Conservation (phyloP, 2,797 vertebrate genomes). For the Arremon brunneinucha region DNA sequence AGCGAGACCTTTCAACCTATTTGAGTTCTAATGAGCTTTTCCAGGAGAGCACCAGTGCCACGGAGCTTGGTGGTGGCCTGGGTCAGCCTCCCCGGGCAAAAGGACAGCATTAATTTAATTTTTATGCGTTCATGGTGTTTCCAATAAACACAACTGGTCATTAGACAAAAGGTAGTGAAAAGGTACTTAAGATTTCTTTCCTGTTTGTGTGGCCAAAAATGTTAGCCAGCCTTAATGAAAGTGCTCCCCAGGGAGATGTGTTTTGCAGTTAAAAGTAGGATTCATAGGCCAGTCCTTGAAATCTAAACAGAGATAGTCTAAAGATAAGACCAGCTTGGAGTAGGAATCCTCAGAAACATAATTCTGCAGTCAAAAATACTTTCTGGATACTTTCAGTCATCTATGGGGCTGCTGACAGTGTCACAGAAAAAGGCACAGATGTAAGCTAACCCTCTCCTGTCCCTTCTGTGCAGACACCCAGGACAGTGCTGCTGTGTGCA, state of each 20-base stretch:
- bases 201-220: not conserved
- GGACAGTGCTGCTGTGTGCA: not conserved
- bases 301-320: not conserved
- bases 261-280: not conserved
- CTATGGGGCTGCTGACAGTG: not conserved
- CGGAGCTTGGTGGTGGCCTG: accelerated
- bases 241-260: not conserved
- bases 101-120: not conserved
- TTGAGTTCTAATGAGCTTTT: not conserved
- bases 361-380: not conserved
- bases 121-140: not conserved
- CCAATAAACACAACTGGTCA: not conserved
- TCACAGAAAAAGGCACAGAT: not conserved
- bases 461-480: not conserved
- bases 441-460: not conserved
- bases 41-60: not conserved
- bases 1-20: not conserved
- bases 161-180: slow-evolving; percentile 4
- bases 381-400: not conserved
- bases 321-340: not conserved
- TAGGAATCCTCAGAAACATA: not conserved
- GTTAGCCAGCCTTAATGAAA: not conserved
- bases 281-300: not conserved
- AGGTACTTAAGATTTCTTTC: not conserved
- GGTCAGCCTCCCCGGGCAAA: not conserved